These are phyloP conservation scores for Amphipyra tragopoginis DNA, from an alignment of 2,888 invertebrate genomes.

Conservation along the genomic window DNA sequence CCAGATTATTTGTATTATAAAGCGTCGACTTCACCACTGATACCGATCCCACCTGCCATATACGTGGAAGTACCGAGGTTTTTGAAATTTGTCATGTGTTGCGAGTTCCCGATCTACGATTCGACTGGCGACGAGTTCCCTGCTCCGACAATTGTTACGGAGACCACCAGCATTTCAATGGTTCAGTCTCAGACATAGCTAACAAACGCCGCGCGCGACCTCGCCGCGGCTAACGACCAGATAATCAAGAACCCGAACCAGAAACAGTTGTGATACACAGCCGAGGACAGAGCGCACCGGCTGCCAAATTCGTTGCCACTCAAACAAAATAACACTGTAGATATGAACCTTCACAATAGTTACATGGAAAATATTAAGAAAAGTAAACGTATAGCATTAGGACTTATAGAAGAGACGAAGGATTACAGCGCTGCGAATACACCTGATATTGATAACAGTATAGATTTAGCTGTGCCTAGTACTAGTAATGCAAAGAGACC, in stretches of 20 bases:
- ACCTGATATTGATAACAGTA: slow-evolving; percentile 64
- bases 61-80: slow-evolving; percentile 96
- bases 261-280: slow-evolving; percentile 88
- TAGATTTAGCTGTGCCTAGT: slow-evolving; percentile 76
- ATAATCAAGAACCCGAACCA: slow-evolving; percentile 72
- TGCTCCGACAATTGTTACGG: slow-evolving; percentile 91
- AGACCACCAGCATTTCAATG: slow-evolving; percentile 93
- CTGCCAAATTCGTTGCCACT: slow-evolving; percentile 85
- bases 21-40: slow-evolving; percentile 95
- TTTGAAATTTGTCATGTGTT: slow-evolving; percentile 95
- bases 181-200: slow-evolving; percentile 93
- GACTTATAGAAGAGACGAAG: slow-evolving; percentile 81
- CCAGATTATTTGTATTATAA: slow-evolving; percentile 97
- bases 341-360: slow-evolving; percentile 84
- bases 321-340: slow-evolving; percentile 84
- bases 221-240: slow-evolving; percentile 80
- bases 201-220: slow-evolving; percentile 85
- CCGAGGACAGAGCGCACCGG: slow-evolving; percentile 80
- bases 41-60: slow-evolving; percentile 96
- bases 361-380: slow-evolving; percentile 84
- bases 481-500: slow-evolving; percentile 77
- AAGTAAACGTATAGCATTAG: slow-evolving; percentile 81
- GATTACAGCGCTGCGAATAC: slow-evolving; percentile 74
- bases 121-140: slow-evolving; percentile 92
- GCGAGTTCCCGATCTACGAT: slow-evolving; percentile 97